Base-by-base conservation (phyloP, 1,140 invertebrate genomes). In the Colletes latitarsis region DNA sequence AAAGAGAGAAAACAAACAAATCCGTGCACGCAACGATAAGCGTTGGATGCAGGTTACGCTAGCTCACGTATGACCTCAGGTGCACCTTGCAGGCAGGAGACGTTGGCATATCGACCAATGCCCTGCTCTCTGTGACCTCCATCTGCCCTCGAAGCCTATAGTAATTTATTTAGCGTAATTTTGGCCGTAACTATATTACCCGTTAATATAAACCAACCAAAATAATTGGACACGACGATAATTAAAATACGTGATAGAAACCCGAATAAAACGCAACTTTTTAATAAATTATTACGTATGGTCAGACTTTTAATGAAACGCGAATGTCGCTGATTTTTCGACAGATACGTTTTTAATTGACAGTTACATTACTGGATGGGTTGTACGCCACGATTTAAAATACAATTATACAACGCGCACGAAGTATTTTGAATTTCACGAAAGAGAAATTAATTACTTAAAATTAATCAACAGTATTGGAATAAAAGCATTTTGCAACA, bases 41-140 rank as follows among this genome's bases (percentile, higher is more conserved):
- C 73, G 75, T 39, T 62, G 79, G 68, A 77, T 67, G 73, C 77
- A 76, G 83, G 83, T 83, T 67, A 64, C 46, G 74, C 30, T 66
- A 68, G 71, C 58, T 79, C 39, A 81, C 64, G 82, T 88, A 84
- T 88, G 84, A 88, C 84, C 86, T 86, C 82, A 86, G 82, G 84
- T 87, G 85, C 83, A 83, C 70, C 83, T 70, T 75, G 77, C 81
- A 57, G 72, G 71, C 30, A 83, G 72, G 78, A 88, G 76, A 88
- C 78, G 86, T 86, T 87, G 79, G 86, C 82, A 82, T 88, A 88
- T 88, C 84, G 86, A 88, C 85, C 86, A 84, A 86, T 86, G 83
- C 70, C 80, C 75, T 79, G 52, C 67, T 55, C 77, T 64, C 67
- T 62, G 49, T 79, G 55, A 77, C 71, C 69, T 77, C 77, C 71